These are phyloP conservation scores for Galaxias olidus DNA, from an alignment of 2,797 vertebrate genomes.

Conservation along the genomic window DNA sequence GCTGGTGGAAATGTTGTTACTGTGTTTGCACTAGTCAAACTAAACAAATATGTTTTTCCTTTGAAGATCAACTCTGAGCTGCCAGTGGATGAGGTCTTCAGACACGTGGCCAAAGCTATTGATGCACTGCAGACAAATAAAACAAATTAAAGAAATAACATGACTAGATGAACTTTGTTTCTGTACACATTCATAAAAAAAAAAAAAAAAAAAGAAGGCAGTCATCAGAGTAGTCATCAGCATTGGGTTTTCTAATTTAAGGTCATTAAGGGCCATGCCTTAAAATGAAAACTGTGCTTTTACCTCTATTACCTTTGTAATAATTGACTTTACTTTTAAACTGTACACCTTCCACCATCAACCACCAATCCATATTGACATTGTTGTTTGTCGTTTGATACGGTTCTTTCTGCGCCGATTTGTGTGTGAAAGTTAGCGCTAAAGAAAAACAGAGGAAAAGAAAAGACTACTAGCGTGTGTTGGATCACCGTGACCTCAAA, in stretches of 20 bases:
- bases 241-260: neutral
- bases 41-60: neutral
- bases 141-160: no score
- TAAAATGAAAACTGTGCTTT: slow-evolving; percentile 1
- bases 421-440: neutral
- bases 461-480: no score
- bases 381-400: slow-evolving; percentile 8
- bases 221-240: slow-evolving; percentile 24
- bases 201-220: slow-evolving; percentile 21
- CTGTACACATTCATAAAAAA: slow-evolving; percentile 32
- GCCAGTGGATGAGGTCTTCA: slow-evolving; percentile 86
- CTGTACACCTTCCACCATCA: neutral
- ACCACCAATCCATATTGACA: neutral
- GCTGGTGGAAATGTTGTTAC: no score
- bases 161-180: slow-evolving; percentile 54
- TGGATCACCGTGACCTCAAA: no score
- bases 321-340: neutral
- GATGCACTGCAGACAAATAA: slow-evolving; percentile 83
- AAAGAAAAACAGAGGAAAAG: no score
- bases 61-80: slow-evolving; percentile 90
- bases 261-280: neutral
- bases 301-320: neutral
- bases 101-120: slow-evolving; percentile 84
- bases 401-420: slow-evolving; percentile 1
- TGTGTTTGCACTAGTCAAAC: no score